A percentile compares a stretch with the other conserved stretches of the same genome.
Conservation (phyloP, 2,888 invertebrate species). For the Portevinia maculata region DNA sequence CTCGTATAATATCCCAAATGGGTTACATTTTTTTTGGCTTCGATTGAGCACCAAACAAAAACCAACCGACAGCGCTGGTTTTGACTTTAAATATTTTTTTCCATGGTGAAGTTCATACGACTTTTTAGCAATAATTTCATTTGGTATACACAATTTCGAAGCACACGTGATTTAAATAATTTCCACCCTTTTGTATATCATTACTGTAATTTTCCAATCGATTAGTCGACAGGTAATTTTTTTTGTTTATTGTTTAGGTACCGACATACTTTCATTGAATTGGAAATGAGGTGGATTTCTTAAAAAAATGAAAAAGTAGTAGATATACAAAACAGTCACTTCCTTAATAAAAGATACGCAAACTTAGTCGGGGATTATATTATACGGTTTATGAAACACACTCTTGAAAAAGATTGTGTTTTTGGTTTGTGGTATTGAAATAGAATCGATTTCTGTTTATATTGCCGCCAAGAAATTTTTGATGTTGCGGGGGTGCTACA, state of each 20-base stretch:
- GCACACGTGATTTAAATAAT: constrained; percentile 28
- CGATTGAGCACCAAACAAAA: constrained; percentile 3
- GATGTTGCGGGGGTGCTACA: not conserved
- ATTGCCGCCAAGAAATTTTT: not conserved
- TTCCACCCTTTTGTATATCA: constrained; percentile 1
- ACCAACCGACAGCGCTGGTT: no score
- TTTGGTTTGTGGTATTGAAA: not conserved
- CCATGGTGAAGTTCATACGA: constrained; percentile 44
- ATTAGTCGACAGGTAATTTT: constrained; percentile 6
- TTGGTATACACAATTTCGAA: constrained; percentile 32
- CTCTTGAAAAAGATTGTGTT: constrained; percentile 1
- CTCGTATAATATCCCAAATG: constrained; percentile 14
- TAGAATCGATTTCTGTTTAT: constrained; percentile 2
- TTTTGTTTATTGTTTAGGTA: not conserved
- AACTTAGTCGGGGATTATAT: not conserved
- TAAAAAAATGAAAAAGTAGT: not conserved
- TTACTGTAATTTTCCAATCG: constrained; percentile 1
- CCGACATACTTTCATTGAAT: no score
- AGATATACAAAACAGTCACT: not conserved
- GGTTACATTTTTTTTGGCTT: constrained; percentile 22
- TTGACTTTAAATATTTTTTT: constrained; percentile 47
- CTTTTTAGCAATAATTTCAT: constrained; percentile 29
- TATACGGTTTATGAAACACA: constrained; percentile 2
- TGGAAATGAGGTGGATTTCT: not conserved
- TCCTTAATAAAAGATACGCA: constrained; percentile 1